These are phyloP conservation scores for Lissocephala sabroskyi DNA, from an alignment of 2,888 invertebrate genomes.

Conservation along the genomic window DNA sequence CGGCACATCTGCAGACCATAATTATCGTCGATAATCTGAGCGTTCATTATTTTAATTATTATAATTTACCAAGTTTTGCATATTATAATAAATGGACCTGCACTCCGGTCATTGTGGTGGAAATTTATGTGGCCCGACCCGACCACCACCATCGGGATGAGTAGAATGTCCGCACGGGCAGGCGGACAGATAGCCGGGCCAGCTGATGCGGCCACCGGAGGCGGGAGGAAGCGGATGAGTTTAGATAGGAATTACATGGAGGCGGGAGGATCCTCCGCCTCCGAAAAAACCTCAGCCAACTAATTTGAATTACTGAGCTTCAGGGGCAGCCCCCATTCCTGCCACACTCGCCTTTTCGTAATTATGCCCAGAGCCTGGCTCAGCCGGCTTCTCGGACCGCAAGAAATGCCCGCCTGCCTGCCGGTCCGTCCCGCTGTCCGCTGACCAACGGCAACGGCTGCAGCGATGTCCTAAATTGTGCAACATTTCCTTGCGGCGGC, in stretches of 20 bases:
- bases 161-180: no score
- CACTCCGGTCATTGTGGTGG: conserved; percentile 44
- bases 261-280: conserved; percentile 4
- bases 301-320: conserved; percentile 61
- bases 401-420: conserved; percentile 1
- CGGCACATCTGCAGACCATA: conserved; percentile 41
- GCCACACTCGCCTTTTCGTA: conserved; percentile 25
- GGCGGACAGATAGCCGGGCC: no score
- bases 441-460: conserved; percentile 42
- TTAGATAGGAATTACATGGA: no score
- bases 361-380: conserved; percentile 46
- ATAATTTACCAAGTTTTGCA: conserved; percentile 55
- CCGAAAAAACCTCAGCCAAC: conserved; percentile 29
- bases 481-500: conserved; percentile 52
- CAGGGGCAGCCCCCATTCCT: not conserved
- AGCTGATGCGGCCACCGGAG: not conserved
- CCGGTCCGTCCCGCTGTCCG: conserved; percentile 1
- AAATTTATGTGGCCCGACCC: conserved; percentile 36
- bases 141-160: not conserved
- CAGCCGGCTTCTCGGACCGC: conserved; percentile 6
- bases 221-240: no score
- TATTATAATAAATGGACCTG: conserved; percentile 57
- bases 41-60: conserved; percentile 65
- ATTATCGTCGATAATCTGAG: conserved; percentile 59
- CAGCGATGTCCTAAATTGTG: conserved; percentile 58